Conservation (phyloP, 2,888 invertebrate species). For the Clostera curtula region DNA sequence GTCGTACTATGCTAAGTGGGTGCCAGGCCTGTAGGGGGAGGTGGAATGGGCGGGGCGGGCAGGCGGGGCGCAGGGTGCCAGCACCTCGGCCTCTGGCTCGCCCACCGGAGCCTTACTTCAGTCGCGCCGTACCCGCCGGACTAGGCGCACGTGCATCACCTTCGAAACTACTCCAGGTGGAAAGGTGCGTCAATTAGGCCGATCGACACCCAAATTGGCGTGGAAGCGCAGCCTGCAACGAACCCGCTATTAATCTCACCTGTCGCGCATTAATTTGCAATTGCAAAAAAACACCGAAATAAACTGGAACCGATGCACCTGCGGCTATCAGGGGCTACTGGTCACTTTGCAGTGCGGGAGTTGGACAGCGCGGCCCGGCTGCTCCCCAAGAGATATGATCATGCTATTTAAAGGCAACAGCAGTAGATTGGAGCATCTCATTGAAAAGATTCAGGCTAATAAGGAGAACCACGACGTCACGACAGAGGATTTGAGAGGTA, state of each 20-base stretch:
- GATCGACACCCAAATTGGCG: constrained; percentile 62
- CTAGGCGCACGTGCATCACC: constrained; percentile 44
- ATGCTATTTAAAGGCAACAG: constrained; percentile 93
- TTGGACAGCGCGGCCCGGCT: constrained; percentile 13
- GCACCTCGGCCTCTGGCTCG: constrained; percentile 45
- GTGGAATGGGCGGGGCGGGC: constrained; percentile 50
- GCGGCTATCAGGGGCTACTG: constrained; percentile 39
- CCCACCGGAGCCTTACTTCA: constrained; percentile 48
- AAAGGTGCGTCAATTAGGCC: constrained; percentile 57
- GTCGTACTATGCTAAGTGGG: no score
- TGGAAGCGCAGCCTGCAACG: constrained; percentile 49
- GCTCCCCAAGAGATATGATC: constrained; percentile 53
- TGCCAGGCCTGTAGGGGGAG: constrained; percentile 44
- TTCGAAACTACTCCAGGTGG: no score
- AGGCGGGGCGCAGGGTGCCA: constrained; percentile 65
- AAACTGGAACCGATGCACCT: constrained; percentile 70
- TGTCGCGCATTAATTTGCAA: constrained; percentile 64
- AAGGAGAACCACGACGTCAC: constrained; percentile 81
- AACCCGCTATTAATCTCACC: constrained; percentile 64
- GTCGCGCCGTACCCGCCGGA: constrained; percentile 56
- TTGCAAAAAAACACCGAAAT: constrained; percentile 61
- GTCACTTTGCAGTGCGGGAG: constrained; percentile 22
- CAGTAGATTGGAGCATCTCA: constrained; percentile 86
- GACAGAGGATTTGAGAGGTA: constrained; percentile 70
- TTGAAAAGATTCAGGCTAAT: constrained; percentile 90